These are phyloP conservation scores for Macquaria australasica DNA, from an alignment of 2,113 vertebrate genomes.

Conservation along the genomic window DNA sequence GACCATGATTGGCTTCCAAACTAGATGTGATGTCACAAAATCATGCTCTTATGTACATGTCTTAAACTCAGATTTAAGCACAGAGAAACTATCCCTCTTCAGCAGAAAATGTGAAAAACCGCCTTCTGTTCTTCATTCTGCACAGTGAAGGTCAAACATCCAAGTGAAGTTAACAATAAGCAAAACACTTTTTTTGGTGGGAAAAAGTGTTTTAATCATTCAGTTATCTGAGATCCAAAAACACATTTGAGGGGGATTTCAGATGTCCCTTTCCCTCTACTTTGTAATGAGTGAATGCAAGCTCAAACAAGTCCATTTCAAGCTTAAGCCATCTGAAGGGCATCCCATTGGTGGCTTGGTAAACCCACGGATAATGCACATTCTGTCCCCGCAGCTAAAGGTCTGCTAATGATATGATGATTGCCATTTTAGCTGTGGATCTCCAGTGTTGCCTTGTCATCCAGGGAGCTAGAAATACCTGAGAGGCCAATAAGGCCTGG, in stretches of 20 bases:
- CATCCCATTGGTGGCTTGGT: conserved; percentile 50
- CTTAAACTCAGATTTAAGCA: not conserved
- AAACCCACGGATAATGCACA: conserved; percentile 65
- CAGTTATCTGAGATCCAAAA: not conserved
- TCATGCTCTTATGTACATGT: not conserved
- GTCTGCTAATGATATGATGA: conserved; percentile 61
- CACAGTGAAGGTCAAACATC: not conserved
- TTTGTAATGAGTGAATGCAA: conserved; percentile 39
- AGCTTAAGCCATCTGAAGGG: conserved; percentile 39
- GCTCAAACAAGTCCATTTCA: conserved; percentile 66
- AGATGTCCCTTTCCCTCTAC: not conserved
- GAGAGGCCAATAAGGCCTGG: conserved; percentile 60
- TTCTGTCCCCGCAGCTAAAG: conserved; percentile 45
- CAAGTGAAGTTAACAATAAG: not conserved
- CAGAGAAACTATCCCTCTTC: not conserved
- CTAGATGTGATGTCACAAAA: not conserved
- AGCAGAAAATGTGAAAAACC: no score
- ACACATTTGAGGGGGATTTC: conserved; percentile 6
- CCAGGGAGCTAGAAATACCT: conserved; percentile 56
- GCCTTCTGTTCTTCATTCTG: not conserved
- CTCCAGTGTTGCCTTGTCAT: conserved; percentile 59
- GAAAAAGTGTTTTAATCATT: not conserved
- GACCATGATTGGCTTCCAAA: no score
- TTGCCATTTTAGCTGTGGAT: conserved; percentile 61
- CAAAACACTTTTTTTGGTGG: not conserved